Evolutionary conservation across 2,113 vertebrate genomes (phyloP), one percentile per base, ranked within the genome.

Genomic region (Psettodes erumei): DNA sequence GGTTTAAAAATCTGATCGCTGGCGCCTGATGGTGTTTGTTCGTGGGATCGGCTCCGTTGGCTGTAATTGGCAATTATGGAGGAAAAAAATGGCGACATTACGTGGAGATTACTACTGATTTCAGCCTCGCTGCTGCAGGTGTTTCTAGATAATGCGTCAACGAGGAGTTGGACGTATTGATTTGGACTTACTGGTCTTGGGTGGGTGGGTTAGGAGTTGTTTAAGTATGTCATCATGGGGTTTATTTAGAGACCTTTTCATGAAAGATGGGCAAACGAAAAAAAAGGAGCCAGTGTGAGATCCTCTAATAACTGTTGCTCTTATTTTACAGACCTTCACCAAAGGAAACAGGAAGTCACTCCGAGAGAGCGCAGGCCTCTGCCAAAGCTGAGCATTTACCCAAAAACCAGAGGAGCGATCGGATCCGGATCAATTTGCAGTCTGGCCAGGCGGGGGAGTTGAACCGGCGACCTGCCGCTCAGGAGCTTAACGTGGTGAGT

Each of bases 21-120:
- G 72, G 11, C 1, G 37, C 77, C 68, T 74, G 75, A 66, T 76
- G 67, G 42, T 76, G 66, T 80, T 89, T 88, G 71, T 72, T 59
- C 73, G 63, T 55, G 66, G 68, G 45, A 82, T 85, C 65, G 51
- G 18, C 53, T 71, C 38, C 55, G 72, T 82, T 87, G 85, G 73
- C 25, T 50, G 16, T 85, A 75, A 84, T 76, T 58, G 75, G 37
- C 54, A 50, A 85, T 86, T 83, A 83, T 54, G 77, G 51, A 48
- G 48, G 19, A 61, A 68, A 61, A 68, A 75, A 81, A 84, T 65
- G 27, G 79, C 58, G 66, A 30, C 19, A 67, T 54, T 68, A 64
- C 33, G 37, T 10, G 23, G 54, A 70, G 71, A 73, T 69, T 47
- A 27, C 30, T 32, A 38, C 32, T 69, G 64, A 76, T 64, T 77